Conservation (phyloP, 2,113 vertebrate genomes). For the Clarias macrocephalus region DNA sequence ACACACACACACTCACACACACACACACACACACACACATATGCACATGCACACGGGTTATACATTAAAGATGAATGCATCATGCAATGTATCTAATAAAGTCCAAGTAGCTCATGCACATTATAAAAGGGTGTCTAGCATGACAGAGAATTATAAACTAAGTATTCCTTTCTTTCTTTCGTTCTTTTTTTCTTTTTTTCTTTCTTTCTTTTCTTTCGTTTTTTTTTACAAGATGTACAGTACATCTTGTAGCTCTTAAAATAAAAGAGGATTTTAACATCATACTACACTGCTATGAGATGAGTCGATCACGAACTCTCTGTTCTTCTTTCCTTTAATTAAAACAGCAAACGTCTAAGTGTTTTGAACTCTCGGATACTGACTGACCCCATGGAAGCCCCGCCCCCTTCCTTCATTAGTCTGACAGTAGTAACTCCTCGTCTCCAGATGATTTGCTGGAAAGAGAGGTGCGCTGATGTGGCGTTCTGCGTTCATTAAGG, state of each 20-base stretch:
- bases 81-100: background rate
- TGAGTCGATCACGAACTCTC: no score
- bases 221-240: no score
- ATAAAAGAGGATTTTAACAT: background rate
- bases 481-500: background rate
- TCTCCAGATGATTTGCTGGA: background rate
- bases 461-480: background rate
- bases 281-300: background rate
- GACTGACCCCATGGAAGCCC: background rate
- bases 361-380: background rate
- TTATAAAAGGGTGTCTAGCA: conserved; percentile 19
- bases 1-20: background rate
- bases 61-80: background rate
- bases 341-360: background rate
- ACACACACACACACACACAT: no score
- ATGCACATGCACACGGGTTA: background rate
- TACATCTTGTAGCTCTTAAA: no score
- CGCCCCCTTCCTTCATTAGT: background rate
- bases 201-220: no score
- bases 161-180: no score
- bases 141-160: background rate
- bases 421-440: background rate
- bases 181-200: no score
- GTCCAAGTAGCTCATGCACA: background rate
- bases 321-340: background rate